phyloP scores from a whole-genome alignment of 2,797 vertebrate species.

The Acanthurus tractus region DNA sequence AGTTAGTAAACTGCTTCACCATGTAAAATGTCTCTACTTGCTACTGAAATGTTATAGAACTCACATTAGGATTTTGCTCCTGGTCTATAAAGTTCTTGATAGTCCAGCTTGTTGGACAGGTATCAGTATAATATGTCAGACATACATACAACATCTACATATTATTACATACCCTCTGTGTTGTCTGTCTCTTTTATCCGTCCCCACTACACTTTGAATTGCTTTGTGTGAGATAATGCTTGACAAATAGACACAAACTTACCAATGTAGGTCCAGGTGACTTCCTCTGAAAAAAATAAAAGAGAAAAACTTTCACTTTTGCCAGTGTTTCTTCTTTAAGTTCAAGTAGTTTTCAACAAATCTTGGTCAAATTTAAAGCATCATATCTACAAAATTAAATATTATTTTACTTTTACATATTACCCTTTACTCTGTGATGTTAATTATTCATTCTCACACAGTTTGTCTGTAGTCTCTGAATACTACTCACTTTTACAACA shows the following conservation, averaged over 20 bases:
- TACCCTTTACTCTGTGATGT: neutral
- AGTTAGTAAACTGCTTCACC: neutral
- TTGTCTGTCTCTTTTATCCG: neutral
- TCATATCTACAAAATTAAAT: neutral
- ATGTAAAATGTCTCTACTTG: neutral
- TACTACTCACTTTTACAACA: neutral
- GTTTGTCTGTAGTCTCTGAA: neutral
- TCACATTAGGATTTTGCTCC: neutral
- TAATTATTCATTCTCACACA: neutral
- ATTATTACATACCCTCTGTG: neutral
- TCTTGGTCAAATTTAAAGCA: neutral
- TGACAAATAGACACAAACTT: conserved; percentile 51
- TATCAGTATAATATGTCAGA: neutral
- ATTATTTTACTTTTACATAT: neutral
- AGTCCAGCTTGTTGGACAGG: neutral
- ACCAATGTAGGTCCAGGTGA: conserved; percentile 81
- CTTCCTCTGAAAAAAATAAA: conserved; percentile 70
- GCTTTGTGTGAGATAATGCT: neutral
- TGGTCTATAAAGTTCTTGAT: conserved; percentile 6
- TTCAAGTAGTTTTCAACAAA: neutral
- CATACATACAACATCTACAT: neutral
- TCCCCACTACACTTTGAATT: neutral
- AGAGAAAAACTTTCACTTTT: conserved; percentile 25
- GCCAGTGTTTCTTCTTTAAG: neutral
- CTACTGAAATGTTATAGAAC: neutral